Percentiles rank a stretch among this genome's conserved stretches.
Evolutionary conservation across 1,140 invertebrate genomes (phyloP).

Genomic region (Drosophila asahinai): DNA sequence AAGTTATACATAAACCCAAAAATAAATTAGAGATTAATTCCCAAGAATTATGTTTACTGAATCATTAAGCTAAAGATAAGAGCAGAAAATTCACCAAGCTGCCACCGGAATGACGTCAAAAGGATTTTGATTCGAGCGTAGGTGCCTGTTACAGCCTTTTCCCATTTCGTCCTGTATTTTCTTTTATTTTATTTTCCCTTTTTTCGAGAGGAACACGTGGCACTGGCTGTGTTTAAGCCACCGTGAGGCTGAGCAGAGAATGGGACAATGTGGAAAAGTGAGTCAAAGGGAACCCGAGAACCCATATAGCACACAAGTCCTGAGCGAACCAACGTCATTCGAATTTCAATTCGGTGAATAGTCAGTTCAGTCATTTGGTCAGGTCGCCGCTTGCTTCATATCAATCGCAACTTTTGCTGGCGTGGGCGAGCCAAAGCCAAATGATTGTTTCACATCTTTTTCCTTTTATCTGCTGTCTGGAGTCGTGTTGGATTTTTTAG

Average conservation of each 20-base stretch:
- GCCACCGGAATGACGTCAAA: conserved; percentile 66
- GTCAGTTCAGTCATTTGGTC: conserved; percentile 52
- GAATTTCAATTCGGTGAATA: conserved; percentile 51
- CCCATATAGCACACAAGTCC: conserved; percentile 10
- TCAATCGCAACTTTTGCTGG: conserved; percentile 62
- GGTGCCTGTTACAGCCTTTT: conserved; percentile 31
- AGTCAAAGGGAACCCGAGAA: conserved; percentile 28
- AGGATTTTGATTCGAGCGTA: conserved; percentile 68
- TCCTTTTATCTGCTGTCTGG: conserved; percentile 1
- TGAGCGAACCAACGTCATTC: conserved; percentile 51
- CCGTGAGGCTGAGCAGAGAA: conserved; percentile 24
- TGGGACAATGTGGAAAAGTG: conserved; percentile 3
- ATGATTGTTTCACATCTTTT: conserved; percentile 39
- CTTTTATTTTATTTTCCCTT: conserved; percentile 29
- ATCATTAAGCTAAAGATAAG: background rate
- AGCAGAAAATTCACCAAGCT: conserved; percentile 24
- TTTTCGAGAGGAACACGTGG: conserved; percentile 20
- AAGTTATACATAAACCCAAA: background rate
- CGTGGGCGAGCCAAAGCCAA: conserved; percentile 54
- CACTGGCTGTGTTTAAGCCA: conserved; percentile 30
- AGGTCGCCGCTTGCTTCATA: conserved; percentile 61
- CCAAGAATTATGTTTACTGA: background rate
- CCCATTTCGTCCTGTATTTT: conserved; percentile 22
- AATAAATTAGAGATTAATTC: background rate
- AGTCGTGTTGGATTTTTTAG: conserved; percentile 10